phyloP scores from a whole-genome alignment of 92 coral and sea anemone species.

The Parazoanthus swiftii region DNA sequence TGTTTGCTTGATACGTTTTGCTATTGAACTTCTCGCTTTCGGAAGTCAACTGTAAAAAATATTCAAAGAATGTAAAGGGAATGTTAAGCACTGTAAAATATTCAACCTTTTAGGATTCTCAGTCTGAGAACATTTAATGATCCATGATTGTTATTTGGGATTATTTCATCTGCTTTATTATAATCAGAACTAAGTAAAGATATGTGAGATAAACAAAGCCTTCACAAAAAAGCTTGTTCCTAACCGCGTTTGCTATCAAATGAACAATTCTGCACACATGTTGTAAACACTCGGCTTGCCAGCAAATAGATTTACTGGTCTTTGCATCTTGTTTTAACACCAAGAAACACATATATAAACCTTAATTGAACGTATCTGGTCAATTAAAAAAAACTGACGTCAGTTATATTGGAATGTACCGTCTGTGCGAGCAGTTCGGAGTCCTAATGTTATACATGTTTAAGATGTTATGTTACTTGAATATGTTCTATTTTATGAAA shows the following conservation, averaged over 20 bases:
- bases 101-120: not conserved
- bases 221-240: too few relatives aligned
- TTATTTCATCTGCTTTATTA: not conserved
- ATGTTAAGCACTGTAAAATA: not conserved
- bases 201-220: not conserved
- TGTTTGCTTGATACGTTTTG: not conserved
- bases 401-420: not conserved
- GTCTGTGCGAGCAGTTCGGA: not conserved
- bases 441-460: not conserved
- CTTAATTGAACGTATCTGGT: too few relatives aligned
- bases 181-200: too few relatives aligned
- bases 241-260: too few relatives aligned
- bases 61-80: not conserved
- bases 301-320: not conserved
- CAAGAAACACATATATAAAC: too few relatives aligned
- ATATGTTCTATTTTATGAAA: not conserved
- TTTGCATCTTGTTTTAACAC: too few relatives aligned
- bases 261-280: not conserved
- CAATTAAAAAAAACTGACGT: too few relatives aligned
- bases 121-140: not conserved
- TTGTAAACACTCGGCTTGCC: not conserved
- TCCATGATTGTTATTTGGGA: not conserved
- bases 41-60: not conserved
- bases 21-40: not conserved
- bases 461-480: not conserved